Conservation (phyloP, 2,113 vertebrate genomes). For the Ivindomyrus marchei region DNA sequence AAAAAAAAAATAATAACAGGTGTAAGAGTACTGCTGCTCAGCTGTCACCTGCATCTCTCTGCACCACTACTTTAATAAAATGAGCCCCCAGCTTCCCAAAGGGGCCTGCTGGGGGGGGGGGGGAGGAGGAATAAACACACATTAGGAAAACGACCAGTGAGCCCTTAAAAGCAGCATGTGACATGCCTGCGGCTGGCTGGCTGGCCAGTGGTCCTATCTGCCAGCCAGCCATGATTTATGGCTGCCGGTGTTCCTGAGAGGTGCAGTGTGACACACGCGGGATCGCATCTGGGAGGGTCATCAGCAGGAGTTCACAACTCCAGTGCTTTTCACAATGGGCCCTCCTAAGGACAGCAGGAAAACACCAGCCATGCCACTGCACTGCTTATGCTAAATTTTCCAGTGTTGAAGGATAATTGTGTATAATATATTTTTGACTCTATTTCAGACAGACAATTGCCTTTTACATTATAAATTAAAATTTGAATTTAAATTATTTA, state of each 20-base stretch:
- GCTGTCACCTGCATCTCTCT: not conserved
- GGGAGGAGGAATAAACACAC: conserved; percentile 45
- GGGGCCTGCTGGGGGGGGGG: not conserved
- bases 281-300: conserved; percentile 59
- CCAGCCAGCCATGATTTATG: conserved; percentile 54
- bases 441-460: conserved; percentile 33
- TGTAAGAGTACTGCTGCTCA: not conserved
- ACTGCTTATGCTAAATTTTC: not conserved
- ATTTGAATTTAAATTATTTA: not conserved
- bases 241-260: conserved; percentile 58
- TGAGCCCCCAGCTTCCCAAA: not conserved
- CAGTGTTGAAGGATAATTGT: not conserved
- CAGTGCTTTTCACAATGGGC: conserved; percentile 47
- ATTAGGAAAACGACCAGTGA: conserved; percentile 43
- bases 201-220: conserved; percentile 30
- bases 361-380: not conserved
- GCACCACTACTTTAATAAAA: not conserved
- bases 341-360: conserved; percentile 27
- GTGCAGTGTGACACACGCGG: conserved; percentile 55
- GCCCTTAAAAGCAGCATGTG: conserved; percentile 57
- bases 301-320: conserved; percentile 45
- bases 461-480: not conserved
- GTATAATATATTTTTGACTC: conserved; percentile 4
- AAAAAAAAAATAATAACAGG: not conserved
- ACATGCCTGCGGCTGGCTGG: conserved; percentile 47